Base-by-base conservation (phyloP, 2,113 vertebrate genomes). In the Mellivora capensis region DNA sequence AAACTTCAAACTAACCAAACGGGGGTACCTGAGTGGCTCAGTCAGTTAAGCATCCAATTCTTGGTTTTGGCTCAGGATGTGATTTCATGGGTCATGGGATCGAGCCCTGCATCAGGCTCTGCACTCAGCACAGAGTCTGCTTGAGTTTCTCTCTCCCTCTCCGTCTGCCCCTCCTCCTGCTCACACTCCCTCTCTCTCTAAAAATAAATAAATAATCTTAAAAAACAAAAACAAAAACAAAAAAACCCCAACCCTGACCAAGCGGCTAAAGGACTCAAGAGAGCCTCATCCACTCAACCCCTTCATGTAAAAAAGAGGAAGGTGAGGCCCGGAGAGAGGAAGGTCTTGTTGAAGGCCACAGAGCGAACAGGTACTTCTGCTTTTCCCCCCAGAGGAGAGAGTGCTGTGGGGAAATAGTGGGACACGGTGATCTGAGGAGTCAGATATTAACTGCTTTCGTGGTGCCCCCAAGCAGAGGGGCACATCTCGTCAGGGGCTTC, bases 331-430 rank as follows among this genome's bases (percentile, higher is more conserved):
- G 29, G 74, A 64, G 57, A 54, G 47, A 37, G 17, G 47, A 39
- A 47, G 34, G n/a, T 25, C 21, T 82, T 76, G 17, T 39, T 79
- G 77, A 31, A 31, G 49, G 52, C 44, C 76, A 15, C 77, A 15
- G 7, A 23, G 18, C 0, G 7, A 31, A 14, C 34, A 1, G 37
- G 0, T 2, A 12, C 20, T 14, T 85, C 23, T 89, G 34, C 29
- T 67, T 62, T 42, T 42, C 57, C 61, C 52, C 7, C 15, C 8
- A 34, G 79, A 82, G 25, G n/a, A 34, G 62, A 42, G 59, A 31
- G 6, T 17, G 2, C 21, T 21, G 34, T 12, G 14, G 47, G 37
- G 20, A 64, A 13, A 17, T 10, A 34, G 11, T 2, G 1, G 37
- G 62, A 15, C 49, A 34, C 67, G 71, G 42, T 57, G 47, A 25